phyloP scores from a whole-genome alignment of 2,797 vertebrate species.

The Mionectes olivaceus region DNA sequence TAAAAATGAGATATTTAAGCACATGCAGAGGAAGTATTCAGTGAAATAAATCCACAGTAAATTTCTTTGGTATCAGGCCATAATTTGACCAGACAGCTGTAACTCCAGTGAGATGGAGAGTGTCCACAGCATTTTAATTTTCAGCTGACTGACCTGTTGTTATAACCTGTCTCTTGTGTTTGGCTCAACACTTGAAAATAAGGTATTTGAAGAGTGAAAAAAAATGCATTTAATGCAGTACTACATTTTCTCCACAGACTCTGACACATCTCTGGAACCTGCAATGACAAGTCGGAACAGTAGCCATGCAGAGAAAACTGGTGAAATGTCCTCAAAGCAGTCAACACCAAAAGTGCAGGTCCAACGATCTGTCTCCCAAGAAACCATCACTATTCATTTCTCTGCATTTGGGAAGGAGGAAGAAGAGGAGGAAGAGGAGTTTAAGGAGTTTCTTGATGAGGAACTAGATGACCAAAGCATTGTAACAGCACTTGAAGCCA shows the following conservation, averaged over 20 bases:
- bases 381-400: constrained; percentile 95
- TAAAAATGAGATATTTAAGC: background rate
- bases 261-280: constrained; percentile 78
- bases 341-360: constrained; percentile 91
- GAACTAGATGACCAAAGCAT: constrained; percentile 84
- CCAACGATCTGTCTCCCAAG: constrained; percentile 88
- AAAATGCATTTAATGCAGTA: background rate
- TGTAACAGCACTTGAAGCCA: constrained; percentile 91
- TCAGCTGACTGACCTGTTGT: background rate
- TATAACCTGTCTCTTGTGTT: background rate
- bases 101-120: background rate
- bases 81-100: background rate
- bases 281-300: constrained; percentile 93
- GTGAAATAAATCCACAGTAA: background rate
- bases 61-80: background rate
- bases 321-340: constrained; percentile 84
- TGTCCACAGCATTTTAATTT: background rate
- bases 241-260: constrained; percentile 76
- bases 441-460: constrained; percentile 74
- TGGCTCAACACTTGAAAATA: background rate
- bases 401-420: constrained; percentile 93
- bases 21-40: background rate
- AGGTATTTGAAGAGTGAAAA: background rate
- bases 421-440: constrained; percentile 91
- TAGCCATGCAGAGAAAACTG: constrained; percentile 89